Conservation (phyloP, 2,888 invertebrate species). For the Stenolophus ochropezus region DNA sequence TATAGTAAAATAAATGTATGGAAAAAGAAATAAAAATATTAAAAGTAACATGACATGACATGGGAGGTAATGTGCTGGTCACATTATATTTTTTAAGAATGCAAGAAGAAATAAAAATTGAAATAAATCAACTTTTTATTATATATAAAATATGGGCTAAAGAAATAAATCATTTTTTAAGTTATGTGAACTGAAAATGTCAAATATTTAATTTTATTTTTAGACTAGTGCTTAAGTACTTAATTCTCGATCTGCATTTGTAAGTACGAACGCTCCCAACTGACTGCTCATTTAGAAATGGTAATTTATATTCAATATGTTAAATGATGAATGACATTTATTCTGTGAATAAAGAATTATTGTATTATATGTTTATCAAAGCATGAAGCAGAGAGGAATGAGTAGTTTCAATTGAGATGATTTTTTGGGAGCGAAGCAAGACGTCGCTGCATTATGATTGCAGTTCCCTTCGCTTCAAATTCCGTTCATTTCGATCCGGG, state of each 20-base stretch:
- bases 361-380: not conserved
- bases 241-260: not conserved
- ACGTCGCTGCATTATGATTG: not conserved
- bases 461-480: constrained; percentile 10
- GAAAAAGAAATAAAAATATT: too few species aligned
- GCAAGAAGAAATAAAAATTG: too few species aligned
- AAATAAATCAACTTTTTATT: too few species aligned
- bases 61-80: too few species aligned
- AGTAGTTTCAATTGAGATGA: not conserved
- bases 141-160: not conserved
- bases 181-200: constrained; percentile 17
- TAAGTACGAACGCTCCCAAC: not conserved
- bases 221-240: constrained; percentile 1
- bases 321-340: not conserved
- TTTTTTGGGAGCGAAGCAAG: constrained; percentile 18
- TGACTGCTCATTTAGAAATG: not conserved
- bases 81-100: too few species aligned
- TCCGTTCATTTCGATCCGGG: constrained; percentile 44
- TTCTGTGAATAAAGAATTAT: constrained; percentile 10
- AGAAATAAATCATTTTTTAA: constrained; percentile 26
- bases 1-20: too few species aligned
- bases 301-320: constrained; percentile 9
- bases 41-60: too few species aligned
- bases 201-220: constrained; percentile 22
- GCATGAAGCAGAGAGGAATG: not conserved